Conservation (phyloP, 2,797 vertebrate genomes). For the Chelmon rostratus region DNA sequence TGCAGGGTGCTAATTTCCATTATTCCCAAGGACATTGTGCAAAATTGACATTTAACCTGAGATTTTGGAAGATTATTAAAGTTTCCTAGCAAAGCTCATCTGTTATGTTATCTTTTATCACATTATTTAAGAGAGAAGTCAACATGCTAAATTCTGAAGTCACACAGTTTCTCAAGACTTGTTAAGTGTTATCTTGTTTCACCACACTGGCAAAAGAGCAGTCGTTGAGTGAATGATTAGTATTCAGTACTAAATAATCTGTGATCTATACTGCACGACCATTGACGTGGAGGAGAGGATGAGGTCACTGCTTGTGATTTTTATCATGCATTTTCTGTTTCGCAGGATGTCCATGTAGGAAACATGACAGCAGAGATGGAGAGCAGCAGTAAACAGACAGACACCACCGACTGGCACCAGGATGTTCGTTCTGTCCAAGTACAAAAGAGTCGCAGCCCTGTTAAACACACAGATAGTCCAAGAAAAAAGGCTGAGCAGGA, state of each 20-base stretch:
- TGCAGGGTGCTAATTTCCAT: not conserved
- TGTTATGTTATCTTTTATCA: not conserved
- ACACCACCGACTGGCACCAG: slow-evolving; percentile 64
- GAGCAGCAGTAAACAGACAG: slow-evolving; percentile 77
- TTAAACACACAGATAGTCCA: slow-evolving; percentile 52
- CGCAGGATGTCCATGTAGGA: slow-evolving; percentile 89
- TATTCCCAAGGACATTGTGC: not conserved
- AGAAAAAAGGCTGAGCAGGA: slow-evolving; percentile 78
- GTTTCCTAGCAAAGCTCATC: not conserved
- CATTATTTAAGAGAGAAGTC: not conserved
- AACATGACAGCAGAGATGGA: slow-evolving; percentile 85
- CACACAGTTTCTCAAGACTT: not conserved
- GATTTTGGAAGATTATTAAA: not conserved
- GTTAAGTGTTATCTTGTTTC: not conserved
- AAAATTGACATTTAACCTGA: not conserved
- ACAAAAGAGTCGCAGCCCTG: slow-evolving; percentile 61
- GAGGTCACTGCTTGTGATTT: not conserved
- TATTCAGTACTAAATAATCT: not conserved
- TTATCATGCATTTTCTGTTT: slow-evolving; percentile 28
- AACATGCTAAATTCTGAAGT: not conserved
- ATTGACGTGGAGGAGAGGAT: not conserved
- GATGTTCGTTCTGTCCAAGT: slow-evolving; percentile 73
- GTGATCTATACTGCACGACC: not conserved
- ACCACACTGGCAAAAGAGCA: not conserved
- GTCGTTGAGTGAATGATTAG: not conserved